phyloP scores from a whole-genome alignment of 2,797 vertebrate species.

The Pristis pectinata region DNA sequence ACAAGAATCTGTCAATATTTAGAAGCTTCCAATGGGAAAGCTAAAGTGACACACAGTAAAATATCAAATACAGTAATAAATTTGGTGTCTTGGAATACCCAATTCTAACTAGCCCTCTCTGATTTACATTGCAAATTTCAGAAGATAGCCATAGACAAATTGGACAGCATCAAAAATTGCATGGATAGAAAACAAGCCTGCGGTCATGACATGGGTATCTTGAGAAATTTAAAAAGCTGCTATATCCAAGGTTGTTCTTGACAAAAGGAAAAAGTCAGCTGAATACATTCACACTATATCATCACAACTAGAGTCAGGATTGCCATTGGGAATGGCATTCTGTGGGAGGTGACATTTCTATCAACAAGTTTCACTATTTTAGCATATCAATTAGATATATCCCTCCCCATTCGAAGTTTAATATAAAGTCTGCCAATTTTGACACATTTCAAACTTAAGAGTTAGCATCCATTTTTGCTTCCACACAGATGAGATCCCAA shows the following conservation, averaged over 20 bases:
- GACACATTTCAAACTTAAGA: background rate
- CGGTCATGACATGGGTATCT: background rate
- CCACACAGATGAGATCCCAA: background rate
- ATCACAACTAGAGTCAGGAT: background rate
- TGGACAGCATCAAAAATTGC: background rate
- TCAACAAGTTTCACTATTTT: slow-evolving; percentile 14
- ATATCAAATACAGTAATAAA: background rate
- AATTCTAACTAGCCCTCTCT: background rate
- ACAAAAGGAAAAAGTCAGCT: background rate
- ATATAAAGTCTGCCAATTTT: background rate
- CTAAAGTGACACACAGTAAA: background rate
- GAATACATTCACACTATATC: background rate
- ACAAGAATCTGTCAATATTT: background rate
- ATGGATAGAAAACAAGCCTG: background rate
- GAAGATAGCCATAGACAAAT: background rate
- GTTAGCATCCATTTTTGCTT: background rate
- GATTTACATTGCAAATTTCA: background rate
- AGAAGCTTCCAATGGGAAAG: background rate
- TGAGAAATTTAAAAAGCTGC: background rate
- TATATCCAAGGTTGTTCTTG: background rate
- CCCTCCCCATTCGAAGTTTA: background rate
- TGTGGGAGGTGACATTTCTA: background rate
- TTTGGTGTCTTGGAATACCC: background rate
- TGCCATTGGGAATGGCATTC: background rate
- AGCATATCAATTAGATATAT: background rate